Evolutionary conservation across 2,888 invertebrate species (phyloP).

Genomic region (Drosophila engyochracea): DNA sequence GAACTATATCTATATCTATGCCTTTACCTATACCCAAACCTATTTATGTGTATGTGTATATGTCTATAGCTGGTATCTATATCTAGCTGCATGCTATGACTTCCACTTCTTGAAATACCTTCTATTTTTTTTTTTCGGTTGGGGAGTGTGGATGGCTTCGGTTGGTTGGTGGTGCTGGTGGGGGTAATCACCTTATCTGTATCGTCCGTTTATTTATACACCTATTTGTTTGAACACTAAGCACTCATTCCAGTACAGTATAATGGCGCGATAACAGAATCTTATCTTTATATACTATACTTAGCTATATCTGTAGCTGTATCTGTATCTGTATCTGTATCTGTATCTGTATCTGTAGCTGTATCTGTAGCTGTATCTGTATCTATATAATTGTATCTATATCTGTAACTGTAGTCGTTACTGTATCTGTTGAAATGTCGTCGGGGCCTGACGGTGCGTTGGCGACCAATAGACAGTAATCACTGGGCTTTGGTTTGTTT

Average conservation of each 20-base stretch:
- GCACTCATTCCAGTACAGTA: constrained; percentile 42
- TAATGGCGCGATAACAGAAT: constrained; percentile 56
- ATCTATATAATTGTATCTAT: constrained; percentile 13
- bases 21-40: constrained; percentile 21
- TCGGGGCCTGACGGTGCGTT: constrained; percentile 9
- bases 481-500: constrained; percentile 48
- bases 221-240: constrained; percentile 81
- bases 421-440: constrained; percentile 42
- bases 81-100: constrained; percentile 42
- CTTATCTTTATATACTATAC: constrained; percentile 58
- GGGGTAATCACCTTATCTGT: constrained; percentile 51
- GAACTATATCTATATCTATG: constrained; percentile 3
- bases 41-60: constrained; percentile 8
- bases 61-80: constrained; percentile 33
- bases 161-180: background rate
- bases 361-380: constrained; percentile 21
- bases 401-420: constrained; percentile 7
- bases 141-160: background rate
- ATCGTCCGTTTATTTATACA: constrained; percentile 74
- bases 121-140: background rate
- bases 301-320: constrained; percentile 8
- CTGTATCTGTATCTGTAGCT: constrained; percentile 2
- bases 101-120: constrained; percentile 43
- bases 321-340: background rate
- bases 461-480: constrained; percentile 71